Evolutionary conservation across 2,113 vertebrate genomes (phyloP).

Genomic region (Labeo catla): DNA sequence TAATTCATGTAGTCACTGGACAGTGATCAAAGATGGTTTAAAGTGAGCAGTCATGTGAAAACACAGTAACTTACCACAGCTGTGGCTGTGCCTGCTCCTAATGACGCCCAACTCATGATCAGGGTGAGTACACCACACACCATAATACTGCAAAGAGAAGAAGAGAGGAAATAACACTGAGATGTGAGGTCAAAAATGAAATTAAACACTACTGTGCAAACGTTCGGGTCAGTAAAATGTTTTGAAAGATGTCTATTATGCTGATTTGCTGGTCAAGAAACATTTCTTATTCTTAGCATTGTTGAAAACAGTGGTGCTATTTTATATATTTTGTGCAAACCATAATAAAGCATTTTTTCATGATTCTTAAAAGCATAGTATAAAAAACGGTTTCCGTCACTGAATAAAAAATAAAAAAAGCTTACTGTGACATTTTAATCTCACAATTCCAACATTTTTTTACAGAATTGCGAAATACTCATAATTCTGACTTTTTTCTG

Average conservation of each 20-base stretch:
- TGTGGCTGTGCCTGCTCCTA: constrained; percentile 76
- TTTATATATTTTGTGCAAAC: neutral
- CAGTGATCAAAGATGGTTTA: neutral
- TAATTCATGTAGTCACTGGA: neutral
- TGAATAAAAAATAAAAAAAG: too few species aligned
- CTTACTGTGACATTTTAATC: too few species aligned
- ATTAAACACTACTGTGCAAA: neutral
- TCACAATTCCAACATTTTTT: too few species aligned
- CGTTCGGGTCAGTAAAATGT: neutral
- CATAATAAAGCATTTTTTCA: neutral
- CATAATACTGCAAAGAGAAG: constrained; percentile 79
- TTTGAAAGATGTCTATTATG: neutral
- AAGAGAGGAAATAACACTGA: neutral
- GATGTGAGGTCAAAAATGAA: neutral
- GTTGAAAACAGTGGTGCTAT: neutral
- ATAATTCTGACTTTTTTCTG: too few species aligned
- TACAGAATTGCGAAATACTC: too few species aligned
- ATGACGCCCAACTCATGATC: constrained; percentile 88
- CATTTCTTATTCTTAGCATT: neutral
- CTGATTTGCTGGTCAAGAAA: neutral
- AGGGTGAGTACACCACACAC: constrained; percentile 82
- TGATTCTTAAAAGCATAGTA: neutral
- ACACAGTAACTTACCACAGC: constrained; percentile 84
- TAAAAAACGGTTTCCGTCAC: too few species aligned
- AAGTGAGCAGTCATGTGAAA: neutral